These are phyloP conservation scores for Drosophila repletoides DNA, from an alignment of 1,140 invertebrate genomes.

Conservation along the genomic window DNA sequence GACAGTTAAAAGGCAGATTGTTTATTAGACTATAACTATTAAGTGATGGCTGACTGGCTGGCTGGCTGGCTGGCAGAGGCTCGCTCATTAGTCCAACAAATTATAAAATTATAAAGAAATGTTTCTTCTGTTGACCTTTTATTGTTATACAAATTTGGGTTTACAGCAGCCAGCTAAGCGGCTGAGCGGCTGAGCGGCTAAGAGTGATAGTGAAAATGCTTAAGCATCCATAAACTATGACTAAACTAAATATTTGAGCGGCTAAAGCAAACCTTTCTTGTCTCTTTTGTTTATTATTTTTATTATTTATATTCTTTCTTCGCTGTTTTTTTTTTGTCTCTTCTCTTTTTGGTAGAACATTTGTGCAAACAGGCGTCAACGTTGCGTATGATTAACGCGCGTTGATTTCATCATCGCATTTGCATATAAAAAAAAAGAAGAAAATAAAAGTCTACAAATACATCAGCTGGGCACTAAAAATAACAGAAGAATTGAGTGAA, in stretches of 20 bases:
- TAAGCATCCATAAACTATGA: conserved; percentile 38
- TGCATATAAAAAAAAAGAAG: neutral
- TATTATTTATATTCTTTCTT: conserved; percentile 9
- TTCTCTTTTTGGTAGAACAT: conserved; percentile 39
- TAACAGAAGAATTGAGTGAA: conserved; percentile 20
- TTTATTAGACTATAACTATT: conserved; percentile 68
- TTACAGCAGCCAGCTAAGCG: conserved; percentile 12
- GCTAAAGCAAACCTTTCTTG: too few relatives aligned
- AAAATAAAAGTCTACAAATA: neutral
- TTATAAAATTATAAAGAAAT: conserved; percentile 58
- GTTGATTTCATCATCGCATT: conserved; percentile 19
- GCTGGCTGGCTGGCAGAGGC: conserved; percentile 12
- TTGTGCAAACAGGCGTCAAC: conserved; percentile 56
- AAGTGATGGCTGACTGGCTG: conserved; percentile 40
- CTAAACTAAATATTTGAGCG: conserved; percentile 41
- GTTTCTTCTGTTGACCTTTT: conserved; percentile 25
- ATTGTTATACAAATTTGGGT: conserved; percentile 58
- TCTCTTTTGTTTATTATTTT: conserved; percentile 1
- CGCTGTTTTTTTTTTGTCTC: conserved; percentile 16
- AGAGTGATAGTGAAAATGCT: conserved; percentile 53
- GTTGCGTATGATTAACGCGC: conserved; percentile 59
- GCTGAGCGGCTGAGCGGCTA: conserved; percentile 7
- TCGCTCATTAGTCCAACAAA: conserved; percentile 58
- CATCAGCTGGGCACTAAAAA: conserved; percentile 23
- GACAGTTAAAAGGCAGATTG: conserved; percentile 52